These are phyloP conservation scores for Orius insidiosus DNA, from an alignment of 1,140 invertebrate genomes.

Conservation along the genomic window DNA sequence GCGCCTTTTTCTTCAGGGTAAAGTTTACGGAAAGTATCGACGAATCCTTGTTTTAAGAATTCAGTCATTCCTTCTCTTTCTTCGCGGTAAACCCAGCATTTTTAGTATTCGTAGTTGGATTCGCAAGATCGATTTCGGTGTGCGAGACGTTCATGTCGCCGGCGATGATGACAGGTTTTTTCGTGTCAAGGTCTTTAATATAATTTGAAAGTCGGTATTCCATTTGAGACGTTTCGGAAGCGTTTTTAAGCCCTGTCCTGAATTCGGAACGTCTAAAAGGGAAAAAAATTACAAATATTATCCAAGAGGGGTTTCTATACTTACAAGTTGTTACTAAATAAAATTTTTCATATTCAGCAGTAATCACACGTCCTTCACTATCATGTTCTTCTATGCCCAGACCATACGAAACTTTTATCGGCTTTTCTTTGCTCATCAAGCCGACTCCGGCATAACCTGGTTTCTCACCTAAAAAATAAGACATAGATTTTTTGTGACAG, in stretches of 20 bases:
- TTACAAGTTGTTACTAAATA: slow-evolving; percentile 58
- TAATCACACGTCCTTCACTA: slow-evolving; percentile 82
- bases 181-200: slow-evolving; percentile 61
- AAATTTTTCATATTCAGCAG: slow-evolving; percentile 85
- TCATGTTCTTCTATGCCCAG: slow-evolving; percentile 54
- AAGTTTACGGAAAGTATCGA: slow-evolving; percentile 76
- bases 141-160: slow-evolving; percentile 98
- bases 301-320: slow-evolving; percentile 19
- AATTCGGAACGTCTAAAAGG: slow-evolving; percentile 43
- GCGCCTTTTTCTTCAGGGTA: slow-evolving; percentile 69
- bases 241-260: slow-evolving; percentile 63
- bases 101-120: slow-evolving; percentile 85
- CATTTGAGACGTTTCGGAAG: slow-evolving; percentile 77
- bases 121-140: slow-evolving; percentile 82
- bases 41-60: slow-evolving; percentile 58
- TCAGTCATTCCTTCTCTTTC: slow-evolving; percentile 82
- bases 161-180: slow-evolving; percentile 87
- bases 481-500: slow-evolving; percentile 10
- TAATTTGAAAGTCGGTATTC: slow-evolving; percentile 68
- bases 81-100: slow-evolving; percentile 92
- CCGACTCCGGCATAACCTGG: slow-evolving; percentile 88
- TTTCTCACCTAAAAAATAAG: slow-evolving; percentile 34
- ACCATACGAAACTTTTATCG: slow-evolving; percentile 70
- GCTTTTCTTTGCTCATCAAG: slow-evolving; percentile 68
- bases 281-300: slow-evolving; percentile 15